Evolutionary conservation across 2,797 vertebrate genomes (phyloP), one percentile per base, ranked within the genome.

Genomic region (Rhynchonycteris naso): DNA sequence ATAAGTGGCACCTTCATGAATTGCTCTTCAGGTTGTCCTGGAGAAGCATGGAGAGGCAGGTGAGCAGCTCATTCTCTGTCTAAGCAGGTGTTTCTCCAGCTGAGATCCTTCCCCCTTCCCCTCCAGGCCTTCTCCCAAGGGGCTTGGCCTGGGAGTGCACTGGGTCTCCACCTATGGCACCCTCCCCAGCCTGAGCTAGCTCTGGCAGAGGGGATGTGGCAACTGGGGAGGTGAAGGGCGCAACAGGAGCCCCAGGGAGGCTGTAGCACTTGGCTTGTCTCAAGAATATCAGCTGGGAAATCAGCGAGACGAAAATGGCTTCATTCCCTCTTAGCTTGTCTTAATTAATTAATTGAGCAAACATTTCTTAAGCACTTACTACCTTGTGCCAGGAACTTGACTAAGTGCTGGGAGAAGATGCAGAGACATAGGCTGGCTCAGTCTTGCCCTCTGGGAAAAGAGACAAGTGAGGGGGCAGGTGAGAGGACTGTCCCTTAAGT

Each of bases 271-370:
- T 66, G 88, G 68, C 68, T 72, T 61, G 10, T 75, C 92, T 95
- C 65, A 56, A 84, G 69, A 95, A 72, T 43, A 84, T 87, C 87
- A 66, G 72, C 84, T 95, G 88, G 81, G 92, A 96, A 88, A 94
- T 79, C 74, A 35, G 33, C 4, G 19, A 83, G 90, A 88, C 5
- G 13, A 75, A 81, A 75, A 80, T 54, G 74, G 69, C 78, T 96
- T 88, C n/a, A 10, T 93, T 93, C 80, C 84, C 88, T 76, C 78
- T 93, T 90, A 22, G 88, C 76, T 74, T 68, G 84, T 92, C 87
- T 91, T 95, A 81, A 86, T 92, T 72, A 82, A 90, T 96, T 92
- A 92, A 92, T 38, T n/a, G 54, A 94, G 63, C 72, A 90, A 61
- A 90, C 54, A 61, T 88, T 89, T 90, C 93, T 90, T 88, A 81